Conservation (phyloP, 2,797 vertebrate genomes). For the Craterocephalus amniculus region DNA sequence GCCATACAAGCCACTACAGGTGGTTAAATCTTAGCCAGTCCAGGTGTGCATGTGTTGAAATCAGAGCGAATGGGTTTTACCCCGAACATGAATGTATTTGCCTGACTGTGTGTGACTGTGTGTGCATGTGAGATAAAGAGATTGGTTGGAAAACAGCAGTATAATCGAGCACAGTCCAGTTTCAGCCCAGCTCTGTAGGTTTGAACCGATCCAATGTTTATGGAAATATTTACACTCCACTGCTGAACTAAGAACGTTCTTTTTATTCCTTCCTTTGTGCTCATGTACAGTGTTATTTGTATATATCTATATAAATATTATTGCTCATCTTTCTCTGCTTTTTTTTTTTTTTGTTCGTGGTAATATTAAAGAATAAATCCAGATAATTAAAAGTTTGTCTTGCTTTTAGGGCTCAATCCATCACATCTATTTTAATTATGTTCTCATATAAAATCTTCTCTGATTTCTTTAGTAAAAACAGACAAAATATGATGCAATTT, state of each 20-base stretch:
- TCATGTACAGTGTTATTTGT: slow-evolving; percentile 82
- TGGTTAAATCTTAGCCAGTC: slow-evolving; percentile 73
- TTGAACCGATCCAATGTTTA: slow-evolving; percentile 38
- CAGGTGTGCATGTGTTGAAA: slow-evolving; percentile 75
- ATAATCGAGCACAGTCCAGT: slow-evolving; percentile 61
- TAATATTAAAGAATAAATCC: slow-evolving; percentile 57
- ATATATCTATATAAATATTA: slow-evolving; percentile 79
- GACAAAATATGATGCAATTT: background rate
- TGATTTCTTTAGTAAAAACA: background rate
- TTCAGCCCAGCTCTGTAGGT: slow-evolving; percentile 61
- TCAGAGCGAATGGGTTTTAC: slow-evolving; percentile 62
- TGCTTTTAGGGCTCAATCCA: slow-evolving; percentile 5
- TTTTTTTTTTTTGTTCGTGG: slow-evolving; percentile 26
- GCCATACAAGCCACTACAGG: slow-evolving; percentile 80
- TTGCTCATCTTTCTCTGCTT: slow-evolving; percentile 52
- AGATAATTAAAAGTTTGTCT: slow-evolving; percentile 22
- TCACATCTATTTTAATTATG: background rate
- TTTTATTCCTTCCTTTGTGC: slow-evolving; percentile 58
- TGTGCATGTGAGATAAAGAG: slow-evolving; percentile 18
- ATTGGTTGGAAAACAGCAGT: slow-evolving; percentile 35
- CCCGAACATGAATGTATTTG: slow-evolving; percentile 73
- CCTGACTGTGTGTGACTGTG: slow-evolving; percentile 36
- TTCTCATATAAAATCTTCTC: background rate
- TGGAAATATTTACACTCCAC: slow-evolving; percentile 45
- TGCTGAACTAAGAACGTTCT: slow-evolving; percentile 32